A percentile compares a stretch with the other conserved stretches of the same genome.
Conservation (phyloP, 1,140 invertebrate genomes). For the Cylas formicarius region DNA sequence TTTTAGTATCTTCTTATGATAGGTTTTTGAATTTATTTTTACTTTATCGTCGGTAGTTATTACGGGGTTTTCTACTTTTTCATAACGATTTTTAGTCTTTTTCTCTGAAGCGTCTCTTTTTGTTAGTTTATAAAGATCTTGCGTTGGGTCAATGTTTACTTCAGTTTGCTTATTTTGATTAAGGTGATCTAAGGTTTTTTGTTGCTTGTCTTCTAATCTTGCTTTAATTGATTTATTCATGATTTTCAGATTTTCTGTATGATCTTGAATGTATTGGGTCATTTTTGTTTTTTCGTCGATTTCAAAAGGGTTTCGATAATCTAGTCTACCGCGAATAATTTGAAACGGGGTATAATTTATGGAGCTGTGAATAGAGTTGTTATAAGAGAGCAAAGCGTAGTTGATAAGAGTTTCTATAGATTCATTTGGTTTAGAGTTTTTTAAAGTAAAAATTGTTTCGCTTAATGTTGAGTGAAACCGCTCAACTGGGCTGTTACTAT, state of each 20-base stretch:
- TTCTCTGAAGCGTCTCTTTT: background rate
- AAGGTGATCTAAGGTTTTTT: background rate
- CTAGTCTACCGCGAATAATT: constrained; percentile 6
- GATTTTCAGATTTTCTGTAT: constrained; percentile 5
- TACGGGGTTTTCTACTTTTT: constrained; percentile 1
- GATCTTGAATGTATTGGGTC: constrained; percentile 3
- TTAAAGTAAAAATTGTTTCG: background rate
- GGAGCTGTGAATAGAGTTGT: constrained; percentile 7
- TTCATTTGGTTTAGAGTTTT: background rate
- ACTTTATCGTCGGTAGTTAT: constrained; percentile 6
- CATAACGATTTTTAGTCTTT: background rate
- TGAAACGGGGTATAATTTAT: constrained; percentile 11
- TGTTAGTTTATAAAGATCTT: background rate
- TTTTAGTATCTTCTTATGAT: background rate
- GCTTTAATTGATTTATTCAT: background rate
- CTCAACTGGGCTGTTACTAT: constrained; percentile 5
- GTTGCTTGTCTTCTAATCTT: background rate
- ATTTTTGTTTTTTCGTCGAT: background rate
- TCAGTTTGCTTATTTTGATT: background rate
- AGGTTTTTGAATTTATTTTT: constrained; percentile 2
- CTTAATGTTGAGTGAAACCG: constrained; percentile 5
- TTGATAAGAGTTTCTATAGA: constrained; percentile 2
- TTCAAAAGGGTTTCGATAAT: constrained; percentile 4
- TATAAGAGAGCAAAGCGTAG: constrained; percentile 5
- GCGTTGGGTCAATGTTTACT: background rate